Evolutionary conservation across 2,888 invertebrate species (phyloP).

Genomic region (Dermolepida albohirtum): DNA sequence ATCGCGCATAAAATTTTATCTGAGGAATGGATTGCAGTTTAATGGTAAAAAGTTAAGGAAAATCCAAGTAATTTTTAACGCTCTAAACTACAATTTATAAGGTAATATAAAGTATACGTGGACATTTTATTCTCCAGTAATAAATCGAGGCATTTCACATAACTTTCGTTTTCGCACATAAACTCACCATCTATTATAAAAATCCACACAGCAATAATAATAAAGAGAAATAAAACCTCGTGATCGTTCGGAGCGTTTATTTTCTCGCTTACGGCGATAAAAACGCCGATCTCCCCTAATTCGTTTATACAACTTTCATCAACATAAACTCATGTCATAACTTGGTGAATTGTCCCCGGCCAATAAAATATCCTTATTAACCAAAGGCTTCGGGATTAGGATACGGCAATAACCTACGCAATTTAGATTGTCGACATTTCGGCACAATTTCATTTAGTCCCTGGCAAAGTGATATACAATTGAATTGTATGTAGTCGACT

Average conservation of each 20-base stretch:
- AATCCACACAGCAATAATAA: conserved; percentile 35
- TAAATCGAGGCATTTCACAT: too few relatives aligned
- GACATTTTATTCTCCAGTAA: too few relatives aligned
- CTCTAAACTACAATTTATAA: too few relatives aligned
- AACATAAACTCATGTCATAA: conserved; percentile 39
- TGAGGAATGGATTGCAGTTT: too few relatives aligned
- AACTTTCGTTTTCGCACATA: too few relatives aligned
- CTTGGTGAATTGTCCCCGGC: conserved; percentile 37
- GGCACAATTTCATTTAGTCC: conserved; percentile 22
- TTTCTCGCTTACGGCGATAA: conserved; percentile 41
- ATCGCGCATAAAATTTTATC: too few relatives aligned
- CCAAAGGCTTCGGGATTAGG: conserved; percentile 30
- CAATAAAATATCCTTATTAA: conserved; percentile 43
- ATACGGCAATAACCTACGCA: conserved; percentile 37
- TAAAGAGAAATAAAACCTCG: conserved; percentile 35
- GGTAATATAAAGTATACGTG: too few relatives aligned
- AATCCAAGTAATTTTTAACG: too few relatives aligned
- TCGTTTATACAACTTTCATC: conserved; percentile 45
- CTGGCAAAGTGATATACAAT: conserved; percentile 8
- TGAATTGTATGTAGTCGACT: conserved; percentile 17
- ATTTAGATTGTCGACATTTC: conserved; percentile 32
- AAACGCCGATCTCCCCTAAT: conserved; percentile 42
- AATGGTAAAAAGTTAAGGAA: too few relatives aligned
- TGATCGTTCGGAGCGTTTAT: conserved; percentile 31
- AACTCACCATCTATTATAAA: conserved; percentile 22